These are phyloP conservation scores for western clawed frog (Xenopus tropicalis) DNA, from an alignment of 2,113 vertebrate species.

Conservation along the genomic window UCB_Xtro_10.0 CM004450.2:53920501-53921000, in stretches of 20 bases:
- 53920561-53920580: background rate
- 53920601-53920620: conserved; percentile 24
- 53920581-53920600: background rate
- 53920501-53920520: too few relatives aligned
- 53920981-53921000: conserved; percentile 2
- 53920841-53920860: conserved; percentile 52
- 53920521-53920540: conserved; percentile 2
- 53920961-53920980: conserved; percentile 2
- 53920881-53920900: conserved; percentile 58
- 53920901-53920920: conserved; percentile 40
- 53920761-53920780: conserved; percentile 57
- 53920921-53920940: background rate
- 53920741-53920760: conserved; percentile 45
- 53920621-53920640: conserved; percentile 25
- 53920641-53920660: background rate
- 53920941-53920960: conserved; percentile 10
- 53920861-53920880: conserved; percentile 46
- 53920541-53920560: background rate
- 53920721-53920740: conserved; percentile 47
- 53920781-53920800: conserved; percentile 50
- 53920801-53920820: conserved; percentile 56
- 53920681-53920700: conserved; percentile 48
- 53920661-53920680: conserved; percentile 43
- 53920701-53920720: conserved; percentile 52
- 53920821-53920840: conserved; percentile 57